Conservation (phyloP, 2,113 vertebrate genomes). For the Corythornis madagascariensis region DNA sequence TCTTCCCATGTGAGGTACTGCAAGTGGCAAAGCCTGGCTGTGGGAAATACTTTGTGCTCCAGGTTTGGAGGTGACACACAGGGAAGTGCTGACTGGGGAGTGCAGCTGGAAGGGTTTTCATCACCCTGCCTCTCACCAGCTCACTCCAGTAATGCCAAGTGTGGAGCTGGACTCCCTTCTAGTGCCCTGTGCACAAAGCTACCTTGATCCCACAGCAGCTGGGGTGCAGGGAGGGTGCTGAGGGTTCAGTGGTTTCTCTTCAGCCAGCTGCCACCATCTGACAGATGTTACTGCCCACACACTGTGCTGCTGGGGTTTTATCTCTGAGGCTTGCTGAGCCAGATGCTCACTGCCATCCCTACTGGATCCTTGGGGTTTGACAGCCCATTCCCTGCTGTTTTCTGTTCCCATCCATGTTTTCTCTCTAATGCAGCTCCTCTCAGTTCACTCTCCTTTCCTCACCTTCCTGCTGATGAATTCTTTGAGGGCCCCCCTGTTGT, state of each 20-base stretch:
- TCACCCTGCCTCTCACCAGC: background rate
- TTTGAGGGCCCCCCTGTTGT: background rate
- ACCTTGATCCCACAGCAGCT: background rate
- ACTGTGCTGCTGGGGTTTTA: background rate
- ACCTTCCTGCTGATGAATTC: slow-evolving; percentile 2
- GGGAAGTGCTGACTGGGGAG: background rate
- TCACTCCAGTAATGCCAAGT: background rate
- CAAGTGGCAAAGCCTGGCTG: background rate
- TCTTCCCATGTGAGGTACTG: background rate
- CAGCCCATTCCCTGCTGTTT: background rate
- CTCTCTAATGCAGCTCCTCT: background rate
- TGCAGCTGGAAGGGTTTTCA: background rate
- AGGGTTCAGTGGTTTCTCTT: background rate
- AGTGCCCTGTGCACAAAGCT: background rate
- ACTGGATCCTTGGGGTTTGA: background rate
- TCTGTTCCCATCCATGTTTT: background rate
- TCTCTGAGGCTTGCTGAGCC: background rate
- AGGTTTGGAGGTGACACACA: background rate
- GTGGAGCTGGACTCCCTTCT: background rate
- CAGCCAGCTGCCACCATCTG: background rate
- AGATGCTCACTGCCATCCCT: fast-evolving
- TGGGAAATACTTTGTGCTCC: background rate
- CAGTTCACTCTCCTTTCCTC: background rate
- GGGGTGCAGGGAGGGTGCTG: background rate
- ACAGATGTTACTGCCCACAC: background rate